Base-by-base conservation (phyloP, 2,888 invertebrate species). In the Agrochola lychnidis region DNA sequence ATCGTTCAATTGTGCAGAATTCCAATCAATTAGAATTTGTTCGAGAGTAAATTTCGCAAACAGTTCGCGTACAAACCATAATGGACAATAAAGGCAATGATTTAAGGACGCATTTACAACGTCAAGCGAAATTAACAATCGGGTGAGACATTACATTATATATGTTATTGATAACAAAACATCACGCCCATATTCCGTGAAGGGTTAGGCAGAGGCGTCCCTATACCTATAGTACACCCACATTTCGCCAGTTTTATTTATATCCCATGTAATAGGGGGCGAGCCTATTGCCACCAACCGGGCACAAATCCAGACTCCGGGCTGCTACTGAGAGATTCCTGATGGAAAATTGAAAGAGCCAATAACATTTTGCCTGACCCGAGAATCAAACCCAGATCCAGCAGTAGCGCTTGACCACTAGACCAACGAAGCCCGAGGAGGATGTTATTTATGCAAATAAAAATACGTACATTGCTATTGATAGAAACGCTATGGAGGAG, bases 21-120 rank as follows among this genome's bases (percentile, higher is more conserved):
- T 64, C 57, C 68, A 70, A 81, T 78, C 76, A 85, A 87, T 85
- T 87, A 72, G 67, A 69, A 78, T 78, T 61, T 36, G 57, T 79
- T 85, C 62, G 67, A 56, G 68, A 80, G 63, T 48, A 64, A 53
- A 82, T 72, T 79, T 70, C 64, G 70, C 71, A 70, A 70, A 74
- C 64, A 70, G 19, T 59, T 70, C 30, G 36, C 51, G 9, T 48
- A 25, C 56, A 73, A 64, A n/a, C 62, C n/a, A 69, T 53, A 74
- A 69, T 73, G 59, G 56, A 25, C 66, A 22, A 19, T 53, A 72
- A 30, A 10, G 0, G 4, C 48, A 68, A 42, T 70, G 12, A 6
- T 6, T 57, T 73, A 85, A 51, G 53, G 56, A 61, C 16, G 53
- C 9, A 76, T 73, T 78, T 78, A 25, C 70, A 66, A 59, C 19